phyloP scores from a whole-genome alignment of 2,113 vertebrate genomes.

The Gallinago media region DNA sequence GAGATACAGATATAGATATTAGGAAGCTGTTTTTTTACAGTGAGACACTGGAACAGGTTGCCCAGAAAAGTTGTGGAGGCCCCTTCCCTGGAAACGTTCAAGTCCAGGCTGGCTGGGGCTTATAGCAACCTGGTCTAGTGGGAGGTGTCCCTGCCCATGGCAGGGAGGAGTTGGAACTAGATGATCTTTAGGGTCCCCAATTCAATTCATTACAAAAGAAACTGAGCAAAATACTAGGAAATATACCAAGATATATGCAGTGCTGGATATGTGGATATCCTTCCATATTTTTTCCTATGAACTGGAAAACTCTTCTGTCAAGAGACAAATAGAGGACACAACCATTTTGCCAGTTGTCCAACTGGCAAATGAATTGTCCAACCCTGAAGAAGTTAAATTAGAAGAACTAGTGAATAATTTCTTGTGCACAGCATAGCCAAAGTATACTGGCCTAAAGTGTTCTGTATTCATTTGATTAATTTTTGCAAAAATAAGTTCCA shows the following conservation, averaged over 20 bases:
- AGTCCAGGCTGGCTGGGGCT: not conserved
- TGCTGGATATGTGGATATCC: not conserved
- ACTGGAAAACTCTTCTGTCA: not conserved
- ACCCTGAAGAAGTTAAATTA: not conserved
- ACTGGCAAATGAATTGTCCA: not conserved
- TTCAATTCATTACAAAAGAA: not conserved
- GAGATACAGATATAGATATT: not conserved
- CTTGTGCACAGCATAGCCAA: not conserved
- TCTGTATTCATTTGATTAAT: not conserved
- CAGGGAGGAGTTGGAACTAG: not conserved
- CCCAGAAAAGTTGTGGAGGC: not conserved
- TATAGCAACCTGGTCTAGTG: not conserved
- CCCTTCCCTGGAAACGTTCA: not conserved
- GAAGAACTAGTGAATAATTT: not conserved
- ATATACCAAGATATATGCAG: not conserved
- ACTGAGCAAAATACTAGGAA: not conserved
- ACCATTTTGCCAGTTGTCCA: not conserved
- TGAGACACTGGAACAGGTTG: not conserved
- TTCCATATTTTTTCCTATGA: not conserved
- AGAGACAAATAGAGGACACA: not conserved
- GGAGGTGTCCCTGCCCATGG: not conserved
- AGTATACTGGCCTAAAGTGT: not conserved
- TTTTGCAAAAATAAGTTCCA: not conserved
- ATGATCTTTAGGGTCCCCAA: not conserved
- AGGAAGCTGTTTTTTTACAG: not conserved